A percentile compares a stretch with the other conserved stretches of the same genome.
Evolutionary conservation across 2,113 vertebrate genomes (phyloP).

Genomic region (Chionis minor): DNA sequence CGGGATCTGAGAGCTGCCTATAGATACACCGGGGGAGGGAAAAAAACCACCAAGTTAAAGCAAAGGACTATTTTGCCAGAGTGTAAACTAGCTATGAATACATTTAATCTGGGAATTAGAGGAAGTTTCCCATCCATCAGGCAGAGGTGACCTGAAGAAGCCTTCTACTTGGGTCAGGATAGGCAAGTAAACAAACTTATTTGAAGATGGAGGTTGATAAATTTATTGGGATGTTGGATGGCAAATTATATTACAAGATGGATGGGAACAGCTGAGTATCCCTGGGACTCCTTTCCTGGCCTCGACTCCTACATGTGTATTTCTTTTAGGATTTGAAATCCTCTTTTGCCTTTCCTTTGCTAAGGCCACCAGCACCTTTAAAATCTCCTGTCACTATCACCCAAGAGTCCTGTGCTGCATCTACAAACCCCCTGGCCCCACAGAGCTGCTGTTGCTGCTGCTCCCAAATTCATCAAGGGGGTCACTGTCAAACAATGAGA

Average conservation of each 20-base stretch:
- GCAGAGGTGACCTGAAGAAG: background rate
- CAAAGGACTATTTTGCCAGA: background rate
- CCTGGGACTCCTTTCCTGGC: background rate
- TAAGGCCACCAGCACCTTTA: background rate
- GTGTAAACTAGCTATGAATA: background rate
- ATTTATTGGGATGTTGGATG: background rate
- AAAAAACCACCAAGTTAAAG: background rate
- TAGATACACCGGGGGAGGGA: background rate
- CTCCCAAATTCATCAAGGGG: constrained; percentile 51
- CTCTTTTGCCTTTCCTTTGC: constrained; percentile 5
- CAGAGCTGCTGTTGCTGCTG: background rate
- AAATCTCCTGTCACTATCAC: background rate
- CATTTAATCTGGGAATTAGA: background rate
- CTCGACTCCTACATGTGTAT: background rate
- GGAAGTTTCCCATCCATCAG: background rate
- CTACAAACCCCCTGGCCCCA: background rate
- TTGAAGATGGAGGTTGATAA: background rate
- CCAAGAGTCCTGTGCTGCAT: background rate
- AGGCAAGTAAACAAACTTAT: background rate
- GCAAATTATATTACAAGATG: background rate
- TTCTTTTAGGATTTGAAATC: background rate
- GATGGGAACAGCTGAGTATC: background rate
- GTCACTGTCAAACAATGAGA: constrained; percentile 54
- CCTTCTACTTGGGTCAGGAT: background rate
- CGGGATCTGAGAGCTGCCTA: background rate